Evolutionary conservation across 2,888 invertebrate species (phyloP), one percentile per base, ranked within the genome.

Genomic region (Acholoe squamosa): DNA sequence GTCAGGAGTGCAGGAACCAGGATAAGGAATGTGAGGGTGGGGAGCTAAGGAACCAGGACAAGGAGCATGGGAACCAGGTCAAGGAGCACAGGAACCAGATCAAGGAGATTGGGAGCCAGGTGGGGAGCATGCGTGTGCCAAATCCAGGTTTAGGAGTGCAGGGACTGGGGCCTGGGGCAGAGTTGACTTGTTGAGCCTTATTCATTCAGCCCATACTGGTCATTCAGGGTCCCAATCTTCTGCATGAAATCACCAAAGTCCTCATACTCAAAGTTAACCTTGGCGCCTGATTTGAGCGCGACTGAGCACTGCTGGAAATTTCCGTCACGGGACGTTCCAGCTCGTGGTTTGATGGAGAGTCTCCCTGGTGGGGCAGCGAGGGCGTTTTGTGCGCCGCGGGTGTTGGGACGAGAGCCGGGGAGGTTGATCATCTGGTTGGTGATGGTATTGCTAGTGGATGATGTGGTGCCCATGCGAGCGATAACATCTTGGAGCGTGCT

Each of bases 341-440:
- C 86, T 1, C 54, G 52, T 7, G 86, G 86, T 10, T 28, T 86
- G 86, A 86, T 86, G 54, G 56, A 25, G 54, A 86, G 52, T 0
- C 54, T 52, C 3, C 10, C 52, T 19, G 52, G 12, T 16, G 52
- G 54, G 34, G 43, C 34, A 0, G 80, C 0, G 33, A 10, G 16
- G 34, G 22, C 14, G 22, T 34, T 28, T 10, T 12, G 54, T 52
- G n/a, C 7, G 52, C 86, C 19, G 16, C 52, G 19, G 0, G 51
- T 52, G n/a, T 16, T 25, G 51, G 84, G 84, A 5, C 84, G 51
- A 7, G 86, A 0, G 3, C 84, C 84, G n/a, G 86, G 86, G 12
- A 86, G 28, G 86, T 86, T 86, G 28, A 86, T 54, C 86, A 86
- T 86, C 56, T 86, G 86, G 33, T 86, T 86, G 28, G 86, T 86